Evolutionary conservation across 2,797 vertebrate species (phyloP).

Genomic region (Chelidonichthys spinosus): DNA sequence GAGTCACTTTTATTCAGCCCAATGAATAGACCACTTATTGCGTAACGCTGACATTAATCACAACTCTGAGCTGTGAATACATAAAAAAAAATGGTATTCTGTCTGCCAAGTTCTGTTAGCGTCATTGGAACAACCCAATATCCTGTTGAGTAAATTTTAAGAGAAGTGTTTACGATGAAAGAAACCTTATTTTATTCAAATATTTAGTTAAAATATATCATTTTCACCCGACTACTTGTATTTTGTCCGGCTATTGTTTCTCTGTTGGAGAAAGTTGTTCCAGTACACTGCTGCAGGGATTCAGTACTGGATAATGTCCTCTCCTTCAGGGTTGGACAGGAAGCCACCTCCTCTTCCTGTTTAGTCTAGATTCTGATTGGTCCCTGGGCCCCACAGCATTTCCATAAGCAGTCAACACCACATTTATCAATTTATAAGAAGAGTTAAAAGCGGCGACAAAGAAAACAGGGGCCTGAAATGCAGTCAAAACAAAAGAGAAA

Average conservation of each 20-base stretch:
- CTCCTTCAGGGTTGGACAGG: slow-evolving; percentile 69
- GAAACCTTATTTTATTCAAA: not conserved
- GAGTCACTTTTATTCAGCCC: not conserved
- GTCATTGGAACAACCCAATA: slow-evolving; percentile 17
- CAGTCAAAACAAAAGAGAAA: slow-evolving; percentile 48
- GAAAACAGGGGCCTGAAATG: not conserved
- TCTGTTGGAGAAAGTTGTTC: slow-evolving; percentile 22
- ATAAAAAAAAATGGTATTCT: not conserved
- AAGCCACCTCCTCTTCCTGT: slow-evolving; percentile 85
- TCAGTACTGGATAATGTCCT: slow-evolving; percentile 8
- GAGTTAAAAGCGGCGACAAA: not conserved
- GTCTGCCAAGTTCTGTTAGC: slow-evolving; percentile 28
- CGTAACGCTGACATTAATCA: slow-evolving; percentile 52
- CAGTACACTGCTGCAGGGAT: not conserved
- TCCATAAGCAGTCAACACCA: slow-evolving; percentile 57
- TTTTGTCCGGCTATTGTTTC: slow-evolving; percentile 16
- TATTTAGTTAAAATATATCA: not conserved
- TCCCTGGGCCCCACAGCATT: slow-evolving; percentile 44
- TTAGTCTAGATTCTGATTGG: slow-evolving; percentile 83
- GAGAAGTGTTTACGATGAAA: not conserved
- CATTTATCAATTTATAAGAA: slow-evolving; percentile 43
- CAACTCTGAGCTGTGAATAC: slow-evolving; percentile 44
- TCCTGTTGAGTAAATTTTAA: not conserved
- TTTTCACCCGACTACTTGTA: not conserved
- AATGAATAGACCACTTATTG: slow-evolving; percentile 30